Base-by-base conservation (phyloP, 53 echinoderm and acorn worm genomes). In the Stichopus horrens region DNA sequence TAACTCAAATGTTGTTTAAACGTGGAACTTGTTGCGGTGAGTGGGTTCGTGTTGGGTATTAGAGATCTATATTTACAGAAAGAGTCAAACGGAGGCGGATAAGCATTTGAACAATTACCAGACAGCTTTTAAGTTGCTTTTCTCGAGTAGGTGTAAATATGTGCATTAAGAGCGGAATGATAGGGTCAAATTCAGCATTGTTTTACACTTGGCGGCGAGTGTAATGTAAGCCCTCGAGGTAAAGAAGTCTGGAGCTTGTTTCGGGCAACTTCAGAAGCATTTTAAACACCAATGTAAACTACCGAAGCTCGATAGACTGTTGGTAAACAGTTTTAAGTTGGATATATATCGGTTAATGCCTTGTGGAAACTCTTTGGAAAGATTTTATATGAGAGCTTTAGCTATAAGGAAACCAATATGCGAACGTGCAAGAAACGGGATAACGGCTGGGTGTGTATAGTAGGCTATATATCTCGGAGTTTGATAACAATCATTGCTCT, bases 121-220 rank as follows among this genome's bases (percentile, higher is more conserved):
- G 81, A 23, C 81, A 81, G 81, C 81, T 58, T 58, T 81, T 57
- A 57, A 58, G 56, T 81, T 20, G 57, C 81, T 18, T 56, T 56
- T 58, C 23, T 81, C 57, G 58, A 81, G 81, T 81, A 81, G 81
- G 81, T 81, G 81, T 81, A 81, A 81, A 81, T 81, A 81, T 81
- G 81, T n/a, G 56, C 56, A 81, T 81, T 81, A 81, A 81, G 57
- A 19, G 81, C 52, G n/a, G 22, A 81, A 81, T 81, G 18, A 21
- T 22, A 21, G 81, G 81, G 81, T 81, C 81, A 81, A 81, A 81
- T 81, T 58, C 81, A 56, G 81, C 57, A 57, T 81, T 81, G 81
- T 81, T 81, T 81, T 81, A 81, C 81, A 7, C 57, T 81, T 81
- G 81, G 81, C 57, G 81, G 81, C 81, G 19, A 56, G 58, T 56